Percentiles rank a stretch among this genome's conserved stretches.
These are phyloP conservation scores for Azorinus chamasolen DNA, from an alignment of 2,888 invertebrate genomes.

Conservation along the genomic window DNA sequence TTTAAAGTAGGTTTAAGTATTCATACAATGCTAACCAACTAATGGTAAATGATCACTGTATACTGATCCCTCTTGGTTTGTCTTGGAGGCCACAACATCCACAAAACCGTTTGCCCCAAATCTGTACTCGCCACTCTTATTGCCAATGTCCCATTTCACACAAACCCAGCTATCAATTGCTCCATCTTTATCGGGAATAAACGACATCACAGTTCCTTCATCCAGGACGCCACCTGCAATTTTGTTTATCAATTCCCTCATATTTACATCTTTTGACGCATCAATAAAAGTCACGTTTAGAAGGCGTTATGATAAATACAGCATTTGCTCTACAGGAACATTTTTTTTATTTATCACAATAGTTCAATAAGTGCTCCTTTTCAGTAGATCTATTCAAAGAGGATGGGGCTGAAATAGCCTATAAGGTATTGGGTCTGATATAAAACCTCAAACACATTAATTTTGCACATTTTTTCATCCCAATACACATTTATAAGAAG, in stretches of 20 bases:
- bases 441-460: no score
- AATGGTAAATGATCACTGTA: slow-evolving; percentile 65
- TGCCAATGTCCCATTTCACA: slow-evolving; percentile 61
- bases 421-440: no score
- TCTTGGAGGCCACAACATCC: slow-evolving; percentile 58
- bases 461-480: no score
- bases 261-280: background rate
- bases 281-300: no score
- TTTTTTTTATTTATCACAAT: no score
- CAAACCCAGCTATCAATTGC: slow-evolving; percentile 49
- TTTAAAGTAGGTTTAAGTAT: background rate
- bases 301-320: no score
- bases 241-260: background rate
- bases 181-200: slow-evolving; percentile 49
- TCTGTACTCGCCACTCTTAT: slow-evolving; percentile 53
- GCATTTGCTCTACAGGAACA: no score
- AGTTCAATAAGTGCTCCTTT: no score
- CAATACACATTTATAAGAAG: no score
- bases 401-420: no score
- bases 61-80: slow-evolving; percentile 51
- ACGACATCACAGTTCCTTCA: slow-evolving; percentile 52
- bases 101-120: slow-evolving; percentile 62
- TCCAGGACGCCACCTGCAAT: slow-evolving; percentile 44
- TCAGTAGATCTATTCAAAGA: no score
- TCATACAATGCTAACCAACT: slow-evolving; percentile 42